These are phyloP conservation scores for Ciconia nigra DNA, from an alignment of 2,797 vertebrate species.

Conservation along the genomic window DNA sequence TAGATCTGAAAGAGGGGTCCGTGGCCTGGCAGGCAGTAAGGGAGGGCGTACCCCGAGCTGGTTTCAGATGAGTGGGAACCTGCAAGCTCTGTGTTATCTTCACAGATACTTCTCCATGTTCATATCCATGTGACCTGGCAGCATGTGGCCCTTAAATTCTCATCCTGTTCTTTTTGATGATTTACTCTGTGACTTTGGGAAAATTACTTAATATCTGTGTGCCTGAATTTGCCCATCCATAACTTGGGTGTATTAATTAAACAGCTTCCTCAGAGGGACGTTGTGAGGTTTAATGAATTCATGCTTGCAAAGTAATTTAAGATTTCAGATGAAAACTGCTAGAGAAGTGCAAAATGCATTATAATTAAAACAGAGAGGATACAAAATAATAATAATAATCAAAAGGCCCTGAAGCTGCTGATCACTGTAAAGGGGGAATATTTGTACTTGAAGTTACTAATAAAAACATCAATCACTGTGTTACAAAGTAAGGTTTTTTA, in stretches of 20 bases:
- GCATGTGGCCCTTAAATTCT: not conserved
- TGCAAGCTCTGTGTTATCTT: not conserved
- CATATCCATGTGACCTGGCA: not conserved
- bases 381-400: not conserved
- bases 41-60: not conserved
- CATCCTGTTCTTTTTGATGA: not conserved
- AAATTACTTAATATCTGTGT: not conserved
- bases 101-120: not conserved
- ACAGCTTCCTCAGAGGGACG: not conserved
- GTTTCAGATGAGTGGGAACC: not conserved
- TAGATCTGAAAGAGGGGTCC: not conserved
- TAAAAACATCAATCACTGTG: not conserved
- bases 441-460: not conserved
- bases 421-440: not conserved
- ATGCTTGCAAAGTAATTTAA: constrained; percentile 10
- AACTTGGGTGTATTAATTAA: not conserved
- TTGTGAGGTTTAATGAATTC: constrained; percentile 22
- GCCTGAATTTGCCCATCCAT: not conserved
- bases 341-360: not conserved
- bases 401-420: not conserved
- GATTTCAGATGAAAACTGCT: constrained; percentile 14
- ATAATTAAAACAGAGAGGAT: not conserved
- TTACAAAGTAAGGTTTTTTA: not conserved
- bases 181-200: not conserved
- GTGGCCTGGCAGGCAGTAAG: not conserved